Percentiles rank a stretch among this genome's conserved stretches.
phyloP scores from a whole-genome alignment of 2,113 vertebrate species.

The Takifugu bimaculatus region DNA sequence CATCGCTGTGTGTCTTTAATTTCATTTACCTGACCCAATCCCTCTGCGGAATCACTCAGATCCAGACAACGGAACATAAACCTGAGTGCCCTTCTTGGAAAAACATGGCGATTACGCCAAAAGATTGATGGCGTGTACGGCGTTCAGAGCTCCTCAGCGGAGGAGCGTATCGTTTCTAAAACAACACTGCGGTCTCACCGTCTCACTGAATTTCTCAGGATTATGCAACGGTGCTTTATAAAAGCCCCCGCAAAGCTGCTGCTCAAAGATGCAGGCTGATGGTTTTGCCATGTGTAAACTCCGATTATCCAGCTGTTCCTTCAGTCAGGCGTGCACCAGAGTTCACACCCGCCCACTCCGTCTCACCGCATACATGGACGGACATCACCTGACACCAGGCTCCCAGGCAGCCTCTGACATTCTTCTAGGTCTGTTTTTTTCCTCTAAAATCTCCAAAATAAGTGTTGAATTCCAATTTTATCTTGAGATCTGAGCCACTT shows the following conservation, averaged over 20 bases:
- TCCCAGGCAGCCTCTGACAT: too few species aligned
- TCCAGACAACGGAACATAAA: slow-evolving; percentile 49
- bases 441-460: too few species aligned
- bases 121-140: slow-evolving; percentile 40
- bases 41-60: slow-evolving; percentile 57
- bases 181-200: slow-evolving; percentile 44
- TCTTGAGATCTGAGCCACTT: too few species aligned
- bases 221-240: slow-evolving; percentile 28
- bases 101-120: slow-evolving; percentile 19
- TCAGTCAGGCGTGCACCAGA: slow-evolving; percentile 40
- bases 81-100: slow-evolving; percentile 35
- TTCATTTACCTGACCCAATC: slow-evolving; percentile 37
- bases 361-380: slow-evolving; percentile 20
- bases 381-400: too few species aligned
- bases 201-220: slow-evolving; percentile 25
- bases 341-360: slow-evolving; percentile 36
- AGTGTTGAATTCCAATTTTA: too few species aligned
- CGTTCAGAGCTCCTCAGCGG: background rate
- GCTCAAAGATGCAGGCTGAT: slow-evolving; percentile 33
- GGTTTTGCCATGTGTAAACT: slow-evolving; percentile 52
- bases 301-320: slow-evolving; percentile 48
- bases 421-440: too few species aligned
- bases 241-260: slow-evolving; percentile 23
- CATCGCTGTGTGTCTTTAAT: slow-evolving; percentile 13
- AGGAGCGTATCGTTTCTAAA: slow-evolving; percentile 35